A percentile compares a stretch with the other conserved stretches of the same genome.
Evolutionary conservation across 2,113 vertebrate genomes (phyloP).

Genomic region (Tauraco erythrolophus): DNA sequence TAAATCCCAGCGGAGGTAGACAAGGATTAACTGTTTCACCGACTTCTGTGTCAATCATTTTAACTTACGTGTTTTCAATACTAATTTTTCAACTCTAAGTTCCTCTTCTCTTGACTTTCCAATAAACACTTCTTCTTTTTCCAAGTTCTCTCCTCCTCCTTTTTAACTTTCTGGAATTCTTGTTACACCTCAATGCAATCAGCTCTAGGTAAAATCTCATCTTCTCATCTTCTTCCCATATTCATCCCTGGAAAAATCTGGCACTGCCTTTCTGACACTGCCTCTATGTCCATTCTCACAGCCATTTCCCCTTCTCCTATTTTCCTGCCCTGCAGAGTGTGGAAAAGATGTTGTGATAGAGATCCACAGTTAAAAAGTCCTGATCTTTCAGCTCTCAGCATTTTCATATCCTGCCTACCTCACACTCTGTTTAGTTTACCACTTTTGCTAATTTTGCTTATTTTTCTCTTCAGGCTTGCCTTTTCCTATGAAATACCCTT

Average conservation of each 20-base stretch:
- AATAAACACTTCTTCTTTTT: background rate
- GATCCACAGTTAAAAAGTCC: background rate
- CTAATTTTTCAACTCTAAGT: background rate
- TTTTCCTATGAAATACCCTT: background rate
- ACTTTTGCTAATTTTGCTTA: background rate
- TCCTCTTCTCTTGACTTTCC: background rate
- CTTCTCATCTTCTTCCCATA: background rate
- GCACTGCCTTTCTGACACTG: background rate
- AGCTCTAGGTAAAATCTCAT: background rate
- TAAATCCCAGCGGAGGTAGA: background rate
- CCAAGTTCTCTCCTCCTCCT: background rate
- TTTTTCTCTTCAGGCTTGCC: background rate
- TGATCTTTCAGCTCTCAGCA: background rate
- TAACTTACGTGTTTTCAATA: background rate
- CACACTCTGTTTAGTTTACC: background rate
- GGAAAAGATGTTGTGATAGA: background rate
- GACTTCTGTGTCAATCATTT: background rate
- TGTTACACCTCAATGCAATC: background rate
- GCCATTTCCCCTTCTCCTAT: background rate
- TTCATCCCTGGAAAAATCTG: background rate
- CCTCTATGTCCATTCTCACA: background rate
- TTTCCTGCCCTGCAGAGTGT: background rate
- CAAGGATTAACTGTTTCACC: background rate
- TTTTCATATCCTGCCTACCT: background rate
- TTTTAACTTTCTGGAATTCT: background rate